Conservation (phyloP, 37 sponge, comb jelly and placozoan genomes). For the Chondrosia reniformis region DNA sequence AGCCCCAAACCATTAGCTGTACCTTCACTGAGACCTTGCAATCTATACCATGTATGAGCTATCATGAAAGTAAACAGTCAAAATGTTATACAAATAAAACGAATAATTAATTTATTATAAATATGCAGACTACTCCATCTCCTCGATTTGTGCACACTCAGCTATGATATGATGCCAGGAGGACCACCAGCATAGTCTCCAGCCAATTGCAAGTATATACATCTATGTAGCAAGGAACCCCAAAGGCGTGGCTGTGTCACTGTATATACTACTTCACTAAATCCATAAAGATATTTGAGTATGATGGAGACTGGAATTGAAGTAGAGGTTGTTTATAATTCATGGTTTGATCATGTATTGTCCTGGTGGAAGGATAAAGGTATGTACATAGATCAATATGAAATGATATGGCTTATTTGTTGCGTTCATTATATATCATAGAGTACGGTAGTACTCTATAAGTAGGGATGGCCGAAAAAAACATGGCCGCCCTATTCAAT, state of each 20-base stretch:
- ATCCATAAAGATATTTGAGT: not conserved
- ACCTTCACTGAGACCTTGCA: too few relatives aligned
- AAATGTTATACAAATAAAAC: too few relatives aligned
- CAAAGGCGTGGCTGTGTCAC: constrained; percentile 23
- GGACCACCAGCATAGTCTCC: constrained; percentile 11
- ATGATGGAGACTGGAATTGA: constrained; percentile 2
- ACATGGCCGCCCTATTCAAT: too few relatives aligned
- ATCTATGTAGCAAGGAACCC: constrained; percentile 32
- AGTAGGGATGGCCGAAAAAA: too few relatives aligned
- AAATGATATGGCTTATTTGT: too few relatives aligned
- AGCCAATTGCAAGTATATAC: constrained; percentile 36
- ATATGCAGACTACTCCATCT: constrained; percentile 8
- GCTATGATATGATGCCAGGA: constrained; percentile 21
- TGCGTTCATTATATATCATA: too few relatives aligned
- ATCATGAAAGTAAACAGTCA: too few relatives aligned
- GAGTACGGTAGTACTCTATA: too few relatives aligned
- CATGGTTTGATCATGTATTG: constrained; percentile 12
- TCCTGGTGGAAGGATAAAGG: constrained; percentile 47
- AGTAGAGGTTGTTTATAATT: constrained; percentile 9
- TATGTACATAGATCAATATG: not conserved
- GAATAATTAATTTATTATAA: too few relatives aligned
- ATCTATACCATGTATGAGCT: too few relatives aligned
- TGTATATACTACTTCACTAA: not conserved
- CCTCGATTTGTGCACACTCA: constrained; percentile 12
- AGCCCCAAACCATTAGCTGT: too few relatives aligned